Base-by-base conservation (phyloP, 2,113 vertebrate species). In the Narcine bancroftii region DNA sequence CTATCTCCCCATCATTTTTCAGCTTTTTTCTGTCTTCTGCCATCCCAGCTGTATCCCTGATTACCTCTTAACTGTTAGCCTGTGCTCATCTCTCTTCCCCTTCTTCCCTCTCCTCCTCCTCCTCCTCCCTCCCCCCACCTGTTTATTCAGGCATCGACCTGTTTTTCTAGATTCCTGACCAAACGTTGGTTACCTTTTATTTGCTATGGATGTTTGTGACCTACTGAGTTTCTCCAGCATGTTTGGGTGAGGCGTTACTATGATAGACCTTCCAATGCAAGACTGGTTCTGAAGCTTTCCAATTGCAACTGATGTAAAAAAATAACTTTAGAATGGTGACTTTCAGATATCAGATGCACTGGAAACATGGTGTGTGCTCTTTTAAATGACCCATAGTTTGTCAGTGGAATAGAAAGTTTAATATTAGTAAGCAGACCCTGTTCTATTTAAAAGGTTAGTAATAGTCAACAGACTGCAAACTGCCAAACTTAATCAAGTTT, bases 361-460 rank as follows among this genome's bases (percentile, higher is more conserved):
- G 45, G 45, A 91, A 39, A 91, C 89, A 91, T 21, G 47, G 89
- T 29, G 21, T 10, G 36, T 69, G 69, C 69, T 91, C 63, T 69
- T 69, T 47, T 91, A 29, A 29, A 65, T 91, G 63, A 45, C 47
- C 63, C 63, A 91, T 69, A 47, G 63, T 3, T 45, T 24, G 63
- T 91, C 89, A 91, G 89, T 69, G 6, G 65, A 91, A 69, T 69
- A 45, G 63, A 69, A 91, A 69, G 63, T 29, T 91, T 91, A 69
- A 91, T 91, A 69, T 45, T 91, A 47, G 89, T 10, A 5, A 69
- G 63, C 24, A 91, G 60, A 63, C 69, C 63, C 39, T 56, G 36
- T 69, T 45, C 45, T 69, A 29, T 91, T 91, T 91, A 69, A 26
- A 69, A 45, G 63, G 9, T 69, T 26, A 10, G 29, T 47, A 69